Base-by-base conservation (phyloP, 2,888 invertebrate genomes). In the Meiosimyza decipiens region DNA sequence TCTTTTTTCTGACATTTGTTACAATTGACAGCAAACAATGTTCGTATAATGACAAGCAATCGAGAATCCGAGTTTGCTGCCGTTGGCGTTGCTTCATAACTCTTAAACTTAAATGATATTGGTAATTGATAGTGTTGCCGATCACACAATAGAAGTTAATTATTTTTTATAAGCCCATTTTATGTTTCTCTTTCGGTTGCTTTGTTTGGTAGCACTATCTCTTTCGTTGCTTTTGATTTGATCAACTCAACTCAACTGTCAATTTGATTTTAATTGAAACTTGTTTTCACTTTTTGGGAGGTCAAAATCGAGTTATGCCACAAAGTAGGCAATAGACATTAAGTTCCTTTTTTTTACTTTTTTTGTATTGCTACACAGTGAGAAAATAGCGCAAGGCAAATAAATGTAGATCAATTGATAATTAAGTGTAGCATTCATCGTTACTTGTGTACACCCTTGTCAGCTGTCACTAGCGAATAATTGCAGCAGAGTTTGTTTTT, bases 381-480 rank as follows among this genome's bases (percentile, higher is more conserved):
- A 55, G 22, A 55, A 18, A 55, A 55, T 18, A 28, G 50, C 18
- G 28, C 16, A 16, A 52, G 18, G 52, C 62, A 62, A n/a, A n/a
- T 13, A 28, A 82, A 81, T 80, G 79, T 79, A 81, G 80, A 80
- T 78, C 82, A 80, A 82, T 82, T 82, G 81, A 80, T 82, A 81
- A 82, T 81, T 81, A 81, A 81, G 81, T 82, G 81, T 81, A 82
- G 82, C 78, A 81, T 81, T 40, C 28, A 13, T 52, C 47, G 52
- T 66, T 50, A 50, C 60, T 59, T 50, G n/a, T n/a, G n/a, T n/a
- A 50, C 69, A 69, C 69, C 69, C 69, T 50, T 69, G 69, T 69
- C 69, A 69, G 22, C 59, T 69, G 69, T 69, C 69, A 69, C n/a
- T 69, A 50, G 51, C 13, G 22, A 59, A 13, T 55, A 51, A 65